These are phyloP conservation scores for Nettapus auritus DNA, from an alignment of 2,113 vertebrate genomes.

Conservation along the genomic window DNA sequence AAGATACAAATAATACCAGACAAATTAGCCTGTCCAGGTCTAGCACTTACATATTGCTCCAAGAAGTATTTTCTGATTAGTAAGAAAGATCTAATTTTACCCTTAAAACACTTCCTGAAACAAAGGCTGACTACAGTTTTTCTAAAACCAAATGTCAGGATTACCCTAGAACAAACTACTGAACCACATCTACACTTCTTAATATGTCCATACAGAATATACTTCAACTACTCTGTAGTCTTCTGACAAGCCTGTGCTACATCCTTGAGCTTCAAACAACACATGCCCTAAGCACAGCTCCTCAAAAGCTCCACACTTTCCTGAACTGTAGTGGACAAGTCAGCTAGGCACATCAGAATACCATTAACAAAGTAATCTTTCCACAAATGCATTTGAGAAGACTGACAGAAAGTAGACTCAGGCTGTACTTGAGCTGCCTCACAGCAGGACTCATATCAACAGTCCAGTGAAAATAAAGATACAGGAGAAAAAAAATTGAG, in stretches of 20 bases:
- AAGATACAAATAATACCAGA: neutral
- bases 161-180: neutral
- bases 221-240: neutral
- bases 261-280: neutral
- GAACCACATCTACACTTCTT: neutral
- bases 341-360: neutral
- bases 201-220: neutral
- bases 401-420: neutral
- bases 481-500: neutral
- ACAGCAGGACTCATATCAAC: neutral
- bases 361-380: neutral
- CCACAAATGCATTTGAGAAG: neutral
- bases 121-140: neutral
- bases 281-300: neutral
- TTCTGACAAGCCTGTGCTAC: neutral
- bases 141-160: neutral
- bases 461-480: neutral
- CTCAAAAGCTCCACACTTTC: neutral
- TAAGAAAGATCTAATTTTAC: neutral
- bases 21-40: neutral
- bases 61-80: neutral
- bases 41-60: neutral
- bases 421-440: neutral
- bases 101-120: neutral
- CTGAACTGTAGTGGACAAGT: neutral